A percentile compares a stretch with the other conserved stretches of the same genome.
These are phyloP conservation scores for Morpho achilles DNA, from an alignment of 2,888 invertebrate genomes.

Conservation along the genomic window DNA sequence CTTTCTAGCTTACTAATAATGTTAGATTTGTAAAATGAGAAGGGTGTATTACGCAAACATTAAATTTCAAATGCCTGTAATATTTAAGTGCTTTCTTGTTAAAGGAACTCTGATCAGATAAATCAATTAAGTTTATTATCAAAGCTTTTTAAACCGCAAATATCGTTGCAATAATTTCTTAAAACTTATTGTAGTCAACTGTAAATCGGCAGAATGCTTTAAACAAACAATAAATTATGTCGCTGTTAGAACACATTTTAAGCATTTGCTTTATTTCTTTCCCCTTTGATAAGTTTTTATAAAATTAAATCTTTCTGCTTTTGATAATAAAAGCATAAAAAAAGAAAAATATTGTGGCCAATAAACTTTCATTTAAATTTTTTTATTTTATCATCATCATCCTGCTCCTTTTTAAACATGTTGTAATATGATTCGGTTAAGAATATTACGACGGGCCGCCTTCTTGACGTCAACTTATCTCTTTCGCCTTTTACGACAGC, in stretches of 20 bases:
- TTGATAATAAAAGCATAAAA: too few relatives aligned
- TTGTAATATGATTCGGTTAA: too few relatives aligned
- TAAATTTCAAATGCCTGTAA: slow-evolving; percentile 7
- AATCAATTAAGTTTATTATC: slow-evolving; percentile 24
- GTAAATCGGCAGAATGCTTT: neutral
- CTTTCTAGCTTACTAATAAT: neutral
- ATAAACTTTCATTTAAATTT: too few relatives aligned
- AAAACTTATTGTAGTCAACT: slow-evolving; percentile 8
- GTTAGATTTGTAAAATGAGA: neutral
- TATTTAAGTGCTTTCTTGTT: slow-evolving; percentile 37
- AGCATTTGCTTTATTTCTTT: too few relatives aligned
- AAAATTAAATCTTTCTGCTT: too few relatives aligned
- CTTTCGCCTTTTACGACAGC: too few relatives aligned
- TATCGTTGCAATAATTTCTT: slow-evolving; percentile 11
- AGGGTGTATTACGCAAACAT: neutral
- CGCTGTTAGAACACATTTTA: neutral
- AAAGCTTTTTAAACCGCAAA: slow-evolving; percentile 16
- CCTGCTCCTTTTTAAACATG: too few relatives aligned
- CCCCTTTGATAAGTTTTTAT: too few relatives aligned
- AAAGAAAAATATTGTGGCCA: too few relatives aligned
- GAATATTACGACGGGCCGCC: too few relatives aligned
- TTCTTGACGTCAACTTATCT: too few relatives aligned
- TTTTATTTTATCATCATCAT: too few relatives aligned
- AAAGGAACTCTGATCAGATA: slow-evolving; percentile 38
- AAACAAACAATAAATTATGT: neutral